Base-by-base conservation (phyloP, 2,888 invertebrate genomes). In the Nasonia oneida region DNA sequence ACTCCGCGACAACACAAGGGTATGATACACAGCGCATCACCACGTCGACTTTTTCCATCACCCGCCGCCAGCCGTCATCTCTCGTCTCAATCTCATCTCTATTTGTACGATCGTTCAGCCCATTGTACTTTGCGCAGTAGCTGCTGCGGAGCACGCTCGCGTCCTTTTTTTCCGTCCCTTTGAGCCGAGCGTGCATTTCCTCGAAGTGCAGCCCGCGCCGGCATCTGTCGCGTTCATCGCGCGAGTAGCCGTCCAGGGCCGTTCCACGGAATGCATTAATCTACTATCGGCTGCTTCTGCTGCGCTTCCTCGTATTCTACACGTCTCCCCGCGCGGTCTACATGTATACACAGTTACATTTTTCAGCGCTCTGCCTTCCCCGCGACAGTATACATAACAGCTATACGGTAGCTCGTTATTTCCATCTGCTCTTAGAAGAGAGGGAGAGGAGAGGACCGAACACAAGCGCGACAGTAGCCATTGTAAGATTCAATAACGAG, bases 401-500 rank as follows among this genome's bases (percentile, higher is more conserved):
- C 67, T 67, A n/a, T 67, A 33, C 29, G 14, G 33, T 29, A 77
- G 87, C 87, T 87, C 80, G 85, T 85, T 87, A 87, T 87, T 87
- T 87, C 85, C 81, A 85, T 85, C 83, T 79, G 57, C 85, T 84
- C 61, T 33, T 70, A 67, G 67, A 33, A 29, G 29, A 64, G 29
- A 67, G 67, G 15, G 67, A 29, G 15, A 37, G 33, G 67, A 23
- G 18, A 18, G 42, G 29, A 47, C 6, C n/a, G 14, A 47, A 82
- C 33, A 23, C 37, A 71, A 42, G 79, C 47, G 67, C 82, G 84
- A 84, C 86, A 78, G 83, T 82, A 82, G 79, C 86, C 75, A 86
- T 86, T 86, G 84, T 86, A 42, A 75, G 75, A 84, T 82, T 84
- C 86, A 86, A 86, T 86, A 86, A 86, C 86, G 86, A 86, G 84